phyloP scores from a whole-genome alignment of 1,140 invertebrate genomes.

The Apis dorsata region DNA sequence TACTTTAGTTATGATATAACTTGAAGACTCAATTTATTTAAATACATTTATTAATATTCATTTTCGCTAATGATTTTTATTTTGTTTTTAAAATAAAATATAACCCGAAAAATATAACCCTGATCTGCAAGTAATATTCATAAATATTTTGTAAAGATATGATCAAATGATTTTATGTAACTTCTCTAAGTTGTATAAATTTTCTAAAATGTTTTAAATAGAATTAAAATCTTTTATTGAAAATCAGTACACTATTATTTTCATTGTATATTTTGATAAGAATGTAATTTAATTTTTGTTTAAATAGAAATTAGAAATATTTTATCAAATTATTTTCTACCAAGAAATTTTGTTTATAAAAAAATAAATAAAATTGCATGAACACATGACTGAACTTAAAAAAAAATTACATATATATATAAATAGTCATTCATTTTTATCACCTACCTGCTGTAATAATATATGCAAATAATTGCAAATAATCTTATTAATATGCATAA shows the following conservation, averaged over 20 bases:
- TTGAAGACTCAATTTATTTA: conserved; percentile 32
- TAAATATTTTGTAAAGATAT: conserved; percentile 50
- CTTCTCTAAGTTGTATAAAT: neutral
- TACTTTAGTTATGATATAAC: conserved; percentile 35
- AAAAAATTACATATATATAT: conserved; percentile 45
- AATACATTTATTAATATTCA: conserved; percentile 43
- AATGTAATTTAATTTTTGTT: conserved; percentile 39
- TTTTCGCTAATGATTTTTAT: conserved; percentile 52
- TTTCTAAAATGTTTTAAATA: neutral
- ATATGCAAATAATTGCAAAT: conserved; percentile 54
- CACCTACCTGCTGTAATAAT: conserved; percentile 48
- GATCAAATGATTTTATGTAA: conserved; percentile 14
- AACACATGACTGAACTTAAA: conserved; percentile 65
- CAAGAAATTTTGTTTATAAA: conserved; percentile 41
- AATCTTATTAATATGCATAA: conserved; percentile 58
- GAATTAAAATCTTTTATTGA: conserved; percentile 10
- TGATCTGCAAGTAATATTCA: conserved; percentile 47
- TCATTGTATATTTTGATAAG: conserved; percentile 16
- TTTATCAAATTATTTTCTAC: conserved; percentile 49
- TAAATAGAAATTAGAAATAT: conserved; percentile 46
- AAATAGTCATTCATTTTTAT: conserved; percentile 58
- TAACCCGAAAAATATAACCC: neutral
- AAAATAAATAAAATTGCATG: conserved; percentile 47
- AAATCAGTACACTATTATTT: conserved; percentile 17
- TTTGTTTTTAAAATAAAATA: conserved; percentile 24